Conservation (phyloP, 1,140 invertebrate species). For the Zophobas atratus region DNA sequence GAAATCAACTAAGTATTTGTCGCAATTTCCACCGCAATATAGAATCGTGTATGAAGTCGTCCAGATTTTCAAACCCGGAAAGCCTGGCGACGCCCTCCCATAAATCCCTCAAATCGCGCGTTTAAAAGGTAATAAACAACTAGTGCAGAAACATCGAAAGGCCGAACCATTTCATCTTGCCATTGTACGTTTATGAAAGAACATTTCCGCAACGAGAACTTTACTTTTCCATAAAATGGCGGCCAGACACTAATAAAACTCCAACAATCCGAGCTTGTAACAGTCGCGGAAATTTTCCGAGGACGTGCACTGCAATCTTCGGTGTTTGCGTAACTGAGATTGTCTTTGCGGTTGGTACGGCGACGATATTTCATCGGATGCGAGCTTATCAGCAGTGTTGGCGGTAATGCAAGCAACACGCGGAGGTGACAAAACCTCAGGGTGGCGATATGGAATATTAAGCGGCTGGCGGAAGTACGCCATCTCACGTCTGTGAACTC, state of each 20-base stretch:
- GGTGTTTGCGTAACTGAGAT: not conserved
- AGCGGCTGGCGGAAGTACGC: slow-evolving; percentile 49
- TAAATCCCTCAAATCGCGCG: slow-evolving; percentile 15
- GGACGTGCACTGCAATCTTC: not conserved
- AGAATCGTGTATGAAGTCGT: too few relatives aligned
- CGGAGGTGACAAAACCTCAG: slow-evolving; percentile 56
- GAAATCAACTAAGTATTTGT: too few relatives aligned
- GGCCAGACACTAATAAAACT: not conserved
- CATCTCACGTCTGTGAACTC: slow-evolving; percentile 47
- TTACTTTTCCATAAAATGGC: slow-evolving; percentile 32
- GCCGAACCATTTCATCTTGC: slow-evolving; percentile 27
- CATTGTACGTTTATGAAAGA: slow-evolving; percentile 34
- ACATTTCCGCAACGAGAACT: slow-evolving; percentile 22
- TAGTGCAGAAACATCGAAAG: slow-evolving; percentile 33
- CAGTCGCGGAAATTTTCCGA: not conserved
- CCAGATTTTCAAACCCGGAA: not conserved
- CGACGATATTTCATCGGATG: slow-evolving; percentile 25
- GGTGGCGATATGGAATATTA: slow-evolving; percentile 57
- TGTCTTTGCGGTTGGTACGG: slow-evolving; percentile 10
- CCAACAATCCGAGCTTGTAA: not conserved
- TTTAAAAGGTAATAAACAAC: slow-evolving; percentile 41
- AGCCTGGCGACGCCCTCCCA: not conserved
- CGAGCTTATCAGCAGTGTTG: slow-evolving; percentile 50
- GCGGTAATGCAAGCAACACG: slow-evolving; percentile 54
- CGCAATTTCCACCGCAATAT: too few relatives aligned